phyloP scores from a whole-genome alignment of 2,797 vertebrate species.

The Borostomias antarcticus region DNA sequence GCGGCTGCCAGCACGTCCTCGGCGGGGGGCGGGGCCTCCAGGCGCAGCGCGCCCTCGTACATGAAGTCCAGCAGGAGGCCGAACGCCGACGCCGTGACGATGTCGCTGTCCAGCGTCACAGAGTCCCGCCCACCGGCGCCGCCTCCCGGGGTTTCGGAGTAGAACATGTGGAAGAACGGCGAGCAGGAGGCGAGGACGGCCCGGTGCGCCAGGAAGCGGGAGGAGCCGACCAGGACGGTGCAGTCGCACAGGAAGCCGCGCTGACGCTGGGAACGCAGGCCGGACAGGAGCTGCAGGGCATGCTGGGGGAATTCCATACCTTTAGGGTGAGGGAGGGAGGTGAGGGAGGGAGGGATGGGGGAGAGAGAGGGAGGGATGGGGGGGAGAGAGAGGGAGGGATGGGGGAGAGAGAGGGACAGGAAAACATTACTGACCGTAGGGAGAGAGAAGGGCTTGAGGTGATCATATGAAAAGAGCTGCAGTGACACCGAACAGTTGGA shows the following conservation, averaged over 20 bases:
- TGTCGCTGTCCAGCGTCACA: constrained; percentile 89
- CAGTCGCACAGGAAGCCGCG: constrained; percentile 97
- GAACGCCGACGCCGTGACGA: constrained; percentile 90
- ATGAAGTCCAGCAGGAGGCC: constrained; percentile 91
- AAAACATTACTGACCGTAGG: too few species aligned
- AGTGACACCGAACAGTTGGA: too few species aligned
- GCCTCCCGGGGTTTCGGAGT: constrained; percentile 82
- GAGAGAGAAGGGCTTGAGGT: too few species aligned
- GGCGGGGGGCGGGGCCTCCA: constrained; percentile 81
- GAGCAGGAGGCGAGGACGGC: constrained; percentile 92
- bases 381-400: too few species aligned
- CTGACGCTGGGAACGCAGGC: constrained; percentile 87
- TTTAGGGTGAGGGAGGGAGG: constrained; percentile 22
- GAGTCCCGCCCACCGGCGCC: constrained; percentile 66
- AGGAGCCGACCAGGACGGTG: constrained; percentile 86
- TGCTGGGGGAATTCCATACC: constrained; percentile 95
- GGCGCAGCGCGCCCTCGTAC: constrained; percentile 87
- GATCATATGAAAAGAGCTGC: too few species aligned
- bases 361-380: neutral
- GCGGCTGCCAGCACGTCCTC: constrained; percentile 93
- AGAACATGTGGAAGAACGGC: constrained; percentile 95
- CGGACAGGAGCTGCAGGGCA: constrained; percentile 88
- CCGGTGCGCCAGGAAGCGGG: constrained; percentile 88
- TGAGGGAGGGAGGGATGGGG: neutral
- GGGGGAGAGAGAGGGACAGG: too few species aligned